These are phyloP conservation scores for Platycheirus albimanus DNA, from an alignment of 2,888 invertebrate species.

Conservation along the genomic window DNA sequence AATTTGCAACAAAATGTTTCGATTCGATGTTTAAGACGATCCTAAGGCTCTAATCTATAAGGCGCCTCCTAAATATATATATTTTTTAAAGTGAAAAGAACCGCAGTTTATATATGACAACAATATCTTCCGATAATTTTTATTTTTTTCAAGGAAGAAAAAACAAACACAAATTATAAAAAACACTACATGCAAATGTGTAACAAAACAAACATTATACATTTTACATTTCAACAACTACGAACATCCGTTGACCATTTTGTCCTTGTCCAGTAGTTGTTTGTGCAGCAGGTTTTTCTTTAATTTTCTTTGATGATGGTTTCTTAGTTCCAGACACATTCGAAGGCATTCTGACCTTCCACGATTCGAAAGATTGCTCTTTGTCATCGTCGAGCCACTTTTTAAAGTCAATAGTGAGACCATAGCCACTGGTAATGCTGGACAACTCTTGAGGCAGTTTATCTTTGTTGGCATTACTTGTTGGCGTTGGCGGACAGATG, in stretches of 20 bases:
- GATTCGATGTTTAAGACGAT: no score
- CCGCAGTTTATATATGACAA: no score
- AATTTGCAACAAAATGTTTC: no score
- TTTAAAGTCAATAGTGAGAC: slow-evolving; percentile 88
- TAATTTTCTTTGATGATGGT: slow-evolving; percentile 76
- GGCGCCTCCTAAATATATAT: no score
- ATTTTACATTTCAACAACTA: no score
- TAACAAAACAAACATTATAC: no score
- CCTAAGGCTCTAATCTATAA: no score
- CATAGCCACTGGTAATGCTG: slow-evolving; percentile 84
- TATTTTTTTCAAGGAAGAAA: no score
- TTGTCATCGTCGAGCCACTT: slow-evolving; percentile 90
- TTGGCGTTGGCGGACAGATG: slow-evolving; percentile 87
- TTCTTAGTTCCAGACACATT: slow-evolving; percentile 77
- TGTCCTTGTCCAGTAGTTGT: slow-evolving; percentile 29
- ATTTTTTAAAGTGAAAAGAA: no score
- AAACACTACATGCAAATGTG: no score
- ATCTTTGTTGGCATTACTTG: slow-evolving; percentile 85
- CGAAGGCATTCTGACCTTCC: slow-evolving; percentile 87
- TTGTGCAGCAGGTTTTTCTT: slow-evolving; percentile 41
- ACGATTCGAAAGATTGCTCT: slow-evolving; percentile 87
- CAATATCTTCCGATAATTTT: no score
- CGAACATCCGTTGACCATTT: slow-evolving; percentile 60
- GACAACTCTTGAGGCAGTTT: slow-evolving; percentile 84
- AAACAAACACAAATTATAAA: no score